phyloP scores from a whole-genome alignment of 2,888 invertebrate genomes.

The Tipula helvola region DNA sequence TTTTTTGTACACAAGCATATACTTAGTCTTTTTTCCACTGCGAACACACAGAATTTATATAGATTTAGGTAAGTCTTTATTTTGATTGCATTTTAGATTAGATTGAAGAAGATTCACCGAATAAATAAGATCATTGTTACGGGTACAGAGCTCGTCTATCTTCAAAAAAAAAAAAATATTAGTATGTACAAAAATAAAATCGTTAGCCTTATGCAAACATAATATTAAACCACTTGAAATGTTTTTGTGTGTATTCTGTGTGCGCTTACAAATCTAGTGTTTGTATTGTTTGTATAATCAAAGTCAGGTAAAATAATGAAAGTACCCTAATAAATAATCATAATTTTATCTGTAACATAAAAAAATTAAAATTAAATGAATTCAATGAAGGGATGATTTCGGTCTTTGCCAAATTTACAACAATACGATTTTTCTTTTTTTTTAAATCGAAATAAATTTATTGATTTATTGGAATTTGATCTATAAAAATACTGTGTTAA shows the following conservation, averaged over 20 bases:
- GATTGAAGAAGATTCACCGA: background rate
- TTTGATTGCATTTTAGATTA: background rate
- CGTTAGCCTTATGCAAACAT: background rate
- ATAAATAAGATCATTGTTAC: background rate
- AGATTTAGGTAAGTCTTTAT: background rate
- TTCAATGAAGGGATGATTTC: background rate
- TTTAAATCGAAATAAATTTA: background rate
- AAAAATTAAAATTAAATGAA: background rate
- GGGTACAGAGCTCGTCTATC: background rate
- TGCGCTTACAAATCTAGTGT: background rate
- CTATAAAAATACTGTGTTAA: background rate
- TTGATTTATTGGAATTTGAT: background rate
- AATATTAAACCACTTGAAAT: background rate
- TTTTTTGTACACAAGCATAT: background rate
- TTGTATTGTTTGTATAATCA: background rate
- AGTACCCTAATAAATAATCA: background rate
- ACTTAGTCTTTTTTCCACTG: background rate
- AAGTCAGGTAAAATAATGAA: background rate
- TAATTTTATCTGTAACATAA: background rate
- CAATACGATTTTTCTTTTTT: background rate
- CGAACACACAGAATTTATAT: background rate
- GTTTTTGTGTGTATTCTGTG: background rate
- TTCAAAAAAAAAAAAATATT: background rate
- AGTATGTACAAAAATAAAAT: background rate
- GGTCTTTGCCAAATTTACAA: background rate